phyloP scores from a whole-genome alignment of 2,113 vertebrate species.

The Eurystomus gularis region DNA sequence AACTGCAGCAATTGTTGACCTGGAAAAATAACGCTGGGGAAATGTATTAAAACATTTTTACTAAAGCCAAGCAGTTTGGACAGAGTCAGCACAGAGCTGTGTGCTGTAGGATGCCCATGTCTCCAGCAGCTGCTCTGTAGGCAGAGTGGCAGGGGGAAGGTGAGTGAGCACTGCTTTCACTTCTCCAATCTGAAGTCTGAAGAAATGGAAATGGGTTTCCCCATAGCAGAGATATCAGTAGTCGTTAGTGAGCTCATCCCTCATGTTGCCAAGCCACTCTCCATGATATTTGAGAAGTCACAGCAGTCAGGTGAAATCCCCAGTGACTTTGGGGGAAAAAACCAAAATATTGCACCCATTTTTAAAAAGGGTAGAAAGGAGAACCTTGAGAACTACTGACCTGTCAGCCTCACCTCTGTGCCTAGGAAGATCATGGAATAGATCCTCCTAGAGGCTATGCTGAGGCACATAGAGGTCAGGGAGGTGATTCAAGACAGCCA shows the following conservation, averaged over 20 bases:
- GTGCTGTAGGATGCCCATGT: background rate
- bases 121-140: background rate
- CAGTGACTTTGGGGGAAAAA: background rate
- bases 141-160: background rate
- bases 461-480: too few relatives aligned
- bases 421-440: too few relatives aligned
- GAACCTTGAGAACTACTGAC: too few relatives aligned
- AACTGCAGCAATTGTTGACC: background rate
- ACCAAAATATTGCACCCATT: background rate
- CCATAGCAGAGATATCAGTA: background rate
- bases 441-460: too few relatives aligned
- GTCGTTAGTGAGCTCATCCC: background rate
- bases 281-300: background rate
- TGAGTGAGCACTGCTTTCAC: background rate
- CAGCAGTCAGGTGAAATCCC: background rate
- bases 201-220: background rate
- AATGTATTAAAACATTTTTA: background rate
- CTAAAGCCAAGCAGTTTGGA: background rate
- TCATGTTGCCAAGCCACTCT: too few relatives aligned
- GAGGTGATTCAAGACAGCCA: too few relatives aligned
- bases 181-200: background rate
- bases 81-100: background rate
- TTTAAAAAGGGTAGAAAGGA: too few relatives aligned
- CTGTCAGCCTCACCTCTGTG: too few relatives aligned
- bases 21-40: background rate